Conservation (phyloP, 2,797 vertebrate species). For the Urophycis tenuis region DNA sequence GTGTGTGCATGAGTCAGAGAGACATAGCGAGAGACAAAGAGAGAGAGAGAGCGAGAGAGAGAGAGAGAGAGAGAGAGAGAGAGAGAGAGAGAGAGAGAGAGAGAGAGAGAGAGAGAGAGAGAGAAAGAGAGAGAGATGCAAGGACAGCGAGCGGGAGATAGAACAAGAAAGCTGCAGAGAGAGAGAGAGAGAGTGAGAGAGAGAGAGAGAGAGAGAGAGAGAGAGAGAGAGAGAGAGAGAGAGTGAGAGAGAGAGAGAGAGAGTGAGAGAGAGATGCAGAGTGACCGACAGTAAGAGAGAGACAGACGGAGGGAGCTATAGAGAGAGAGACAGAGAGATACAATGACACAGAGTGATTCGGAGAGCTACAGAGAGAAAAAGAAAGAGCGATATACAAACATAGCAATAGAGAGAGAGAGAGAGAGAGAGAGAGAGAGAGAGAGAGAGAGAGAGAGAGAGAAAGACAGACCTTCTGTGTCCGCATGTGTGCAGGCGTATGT, state of each 20-base stretch:
- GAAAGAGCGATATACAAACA: background rate
- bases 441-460: slow-evolving; percentile 2
- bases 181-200: background rate
- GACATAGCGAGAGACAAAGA: background rate
- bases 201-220: background rate
- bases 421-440: slow-evolving; percentile 19
- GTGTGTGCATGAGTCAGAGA: too few relatives aligned
- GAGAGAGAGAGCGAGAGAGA: background rate
- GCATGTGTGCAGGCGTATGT: too few relatives aligned
- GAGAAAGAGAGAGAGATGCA: background rate
- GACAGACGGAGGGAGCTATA: background rate
- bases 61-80: background rate
- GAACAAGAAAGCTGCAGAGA: background rate
- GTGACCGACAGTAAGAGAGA: background rate
- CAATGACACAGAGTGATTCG: slow-evolving; percentile 13
- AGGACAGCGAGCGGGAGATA: background rate
- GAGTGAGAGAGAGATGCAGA: background rate
- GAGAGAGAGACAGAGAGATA: slow-evolving; percentile 9
- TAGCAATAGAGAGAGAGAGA: background rate
- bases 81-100: background rate
- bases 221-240: background rate
- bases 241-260: background rate
- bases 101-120: too few relatives aligned
- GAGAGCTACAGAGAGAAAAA: too few relatives aligned
- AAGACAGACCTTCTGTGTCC: background rate